Percentiles rank a stretch among this genome's conserved stretches.
These are phyloP conservation scores for Sebastes glaucus DNA, from an alignment of 2,797 vertebrate species.

Conservation along the genomic window DNA sequence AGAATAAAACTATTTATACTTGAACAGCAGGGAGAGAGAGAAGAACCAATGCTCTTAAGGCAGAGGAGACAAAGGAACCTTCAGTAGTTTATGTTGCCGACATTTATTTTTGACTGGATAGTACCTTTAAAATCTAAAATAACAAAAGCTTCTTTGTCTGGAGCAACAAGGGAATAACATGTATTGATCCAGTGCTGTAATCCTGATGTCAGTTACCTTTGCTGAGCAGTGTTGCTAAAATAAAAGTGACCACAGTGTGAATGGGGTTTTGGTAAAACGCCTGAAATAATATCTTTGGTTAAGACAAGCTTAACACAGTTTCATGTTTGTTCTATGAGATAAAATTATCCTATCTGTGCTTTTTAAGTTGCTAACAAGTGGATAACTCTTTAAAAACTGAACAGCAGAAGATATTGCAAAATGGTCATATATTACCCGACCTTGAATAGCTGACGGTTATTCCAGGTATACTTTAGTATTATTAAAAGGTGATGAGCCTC, in stretches of 20 bases:
- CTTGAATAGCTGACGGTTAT: background rate
- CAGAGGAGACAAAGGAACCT: background rate
- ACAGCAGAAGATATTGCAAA: background rate
- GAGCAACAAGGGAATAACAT: slow-evolving; percentile 10
- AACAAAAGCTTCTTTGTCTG: background rate
- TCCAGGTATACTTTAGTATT: background rate
- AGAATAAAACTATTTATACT: background rate
- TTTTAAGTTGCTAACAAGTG: background rate
- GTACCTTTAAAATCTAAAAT: slow-evolving; percentile 40
- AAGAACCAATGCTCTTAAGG: background rate
- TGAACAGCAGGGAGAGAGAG: background rate
- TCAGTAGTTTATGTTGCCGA: background rate
- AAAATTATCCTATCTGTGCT: background rate
- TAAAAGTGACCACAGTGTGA: slow-evolving; percentile 33
- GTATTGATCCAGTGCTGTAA: background rate
- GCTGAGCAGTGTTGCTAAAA: slow-evolving; percentile 11
- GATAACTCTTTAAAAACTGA: background rate
- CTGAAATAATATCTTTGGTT: slow-evolving; percentile 55
- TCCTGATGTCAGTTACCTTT: slow-evolving; percentile 28
- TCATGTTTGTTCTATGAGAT: slow-evolving; percentile 65
- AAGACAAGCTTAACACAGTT: slow-evolving; percentile 40
- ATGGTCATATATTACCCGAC: background rate
- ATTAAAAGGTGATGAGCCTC: background rate
- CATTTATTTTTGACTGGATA: slow-evolving; percentile 44
- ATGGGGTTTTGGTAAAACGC: slow-evolving; percentile 39